A percentile compares a stretch with the other conserved stretches of the same genome.
Evolutionary conservation across 2,113 vertebrate genomes (phyloP).

Genomic region (Heterochromis multidens): DNA sequence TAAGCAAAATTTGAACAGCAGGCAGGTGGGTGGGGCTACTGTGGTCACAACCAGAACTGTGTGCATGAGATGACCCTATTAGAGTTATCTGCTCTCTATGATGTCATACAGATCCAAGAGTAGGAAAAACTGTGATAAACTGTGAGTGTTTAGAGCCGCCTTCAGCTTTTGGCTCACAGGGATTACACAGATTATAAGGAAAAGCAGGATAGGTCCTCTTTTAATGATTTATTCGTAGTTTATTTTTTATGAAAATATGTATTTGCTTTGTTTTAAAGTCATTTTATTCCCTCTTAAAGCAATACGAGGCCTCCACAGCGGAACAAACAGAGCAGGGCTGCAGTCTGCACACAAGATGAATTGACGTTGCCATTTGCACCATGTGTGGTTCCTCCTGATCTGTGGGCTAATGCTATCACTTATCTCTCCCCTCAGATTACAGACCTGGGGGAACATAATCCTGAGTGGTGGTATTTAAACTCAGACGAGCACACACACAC

Average conservation of each 20-base stretch:
- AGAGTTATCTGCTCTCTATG: not conserved
- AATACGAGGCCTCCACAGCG: not conserved
- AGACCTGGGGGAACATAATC: not conserved
- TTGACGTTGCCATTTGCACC: not conserved
- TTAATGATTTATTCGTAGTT: too few relatives aligned
- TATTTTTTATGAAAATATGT: too few relatives aligned
- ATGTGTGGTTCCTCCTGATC: constrained; percentile 21
- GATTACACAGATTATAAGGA: too few relatives aligned
- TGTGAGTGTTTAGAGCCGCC: too few relatives aligned
- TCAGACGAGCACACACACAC: not conserved
- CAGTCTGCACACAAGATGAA: not conserved
- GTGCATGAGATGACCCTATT: not conserved
- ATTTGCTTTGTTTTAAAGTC: not conserved
- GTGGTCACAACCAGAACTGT: not conserved
- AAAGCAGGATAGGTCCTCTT: too few relatives aligned
- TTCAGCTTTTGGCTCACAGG: too few relatives aligned
- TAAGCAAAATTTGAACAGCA: not conserved
- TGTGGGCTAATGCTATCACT: not conserved
- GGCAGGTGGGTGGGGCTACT: not conserved
- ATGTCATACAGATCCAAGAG: too few relatives aligned
- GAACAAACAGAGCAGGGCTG: not conserved
- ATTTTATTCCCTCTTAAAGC: not conserved
- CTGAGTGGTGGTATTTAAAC: not conserved
- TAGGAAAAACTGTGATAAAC: too few relatives aligned
- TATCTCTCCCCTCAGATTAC: not conserved